Evolutionary conservation across 2,888 invertebrate species (phyloP).

Genomic region (Cryptus armator): DNA sequence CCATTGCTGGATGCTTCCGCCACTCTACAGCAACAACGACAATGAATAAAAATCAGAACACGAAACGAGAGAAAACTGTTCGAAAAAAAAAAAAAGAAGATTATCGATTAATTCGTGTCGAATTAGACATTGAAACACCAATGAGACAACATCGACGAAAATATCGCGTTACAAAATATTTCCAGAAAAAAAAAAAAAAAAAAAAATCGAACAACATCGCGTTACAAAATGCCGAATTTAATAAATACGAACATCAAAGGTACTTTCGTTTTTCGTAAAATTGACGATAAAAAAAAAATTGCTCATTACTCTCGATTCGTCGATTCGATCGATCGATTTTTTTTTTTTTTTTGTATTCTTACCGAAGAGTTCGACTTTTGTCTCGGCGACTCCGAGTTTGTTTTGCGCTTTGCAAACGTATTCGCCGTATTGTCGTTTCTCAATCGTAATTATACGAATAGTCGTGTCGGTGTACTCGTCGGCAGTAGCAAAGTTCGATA

Average conservation of each 20-base stretch:
- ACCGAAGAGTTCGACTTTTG: conserved; percentile 94
- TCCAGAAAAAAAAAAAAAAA: neutral
- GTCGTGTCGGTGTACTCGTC: conserved; percentile 97
- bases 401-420: conserved; percentile 96
- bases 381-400: conserved; percentile 93
- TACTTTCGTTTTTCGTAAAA: neutral
- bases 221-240: neutral
- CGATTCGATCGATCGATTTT: neutral
- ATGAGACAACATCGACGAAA: neutral
- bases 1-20: too few relatives aligned
- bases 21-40: too few relatives aligned
- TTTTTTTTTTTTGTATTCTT: conserved; percentile 79
- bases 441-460: conserved; percentile 94
- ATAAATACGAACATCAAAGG: neutral
- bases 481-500: conserved; percentile 96
- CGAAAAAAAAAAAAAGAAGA: neutral
- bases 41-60: too few relatives aligned
- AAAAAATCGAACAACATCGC: neutral
- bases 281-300: neutral
- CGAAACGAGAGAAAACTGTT: neutral
- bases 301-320: neutral
- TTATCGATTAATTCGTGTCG: neutral
- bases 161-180: neutral
- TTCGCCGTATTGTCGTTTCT: conserved; percentile 94
- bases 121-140: neutral